Evolutionary conservation across 1,140 invertebrate genomes (phyloP), one percentile per base, ranked within the genome.

Genomic region (Tetramorium alpestre): DNA sequence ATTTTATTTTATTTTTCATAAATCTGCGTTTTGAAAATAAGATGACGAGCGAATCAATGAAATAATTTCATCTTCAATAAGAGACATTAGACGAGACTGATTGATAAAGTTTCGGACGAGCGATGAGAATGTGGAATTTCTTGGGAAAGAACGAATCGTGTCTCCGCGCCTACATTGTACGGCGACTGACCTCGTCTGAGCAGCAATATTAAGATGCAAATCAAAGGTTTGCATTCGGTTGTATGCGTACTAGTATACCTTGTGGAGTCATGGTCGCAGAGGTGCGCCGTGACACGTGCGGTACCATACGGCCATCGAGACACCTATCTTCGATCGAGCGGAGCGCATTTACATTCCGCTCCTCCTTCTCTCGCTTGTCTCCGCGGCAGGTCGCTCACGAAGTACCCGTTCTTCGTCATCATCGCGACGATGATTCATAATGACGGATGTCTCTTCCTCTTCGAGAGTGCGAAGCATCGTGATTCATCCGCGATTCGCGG

Each of bases 391-490:
- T 85, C 60, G 44, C 11, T 28, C 77, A 3, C 78, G 80, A 44
- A 58, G 65, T 49, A 4, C 85, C 72, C 16, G 49, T 75, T 62
- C 67, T 64, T 47, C 67, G 16, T 85, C 84, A 54, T 89, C 87
- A 88, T 89, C 78, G 11, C 69, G 88, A 89, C 76, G 88, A 89
- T 90, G 89, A 90, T 72, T 89, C 88, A 89, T 64, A 47, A 73
- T 44, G 47, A 64, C 65, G 49, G 72, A 49, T 22, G 22, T 22
- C 22, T 22, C 22, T 22, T 22, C 22, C 22, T n/a, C 58, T 54
- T 33, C 47, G 62, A 49, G 58, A 64, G 33, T 44, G 77, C 47
- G 64, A 70, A 75, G 51, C 44, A 18, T 38, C 65, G 85, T 90
- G 89, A 90, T 60, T 90, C 89, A 90, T 7, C 60, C 77, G 49